phyloP scores from a whole-genome alignment of 2,797 vertebrate genomes.

The Arnoldichthys spilopterus region DNA sequence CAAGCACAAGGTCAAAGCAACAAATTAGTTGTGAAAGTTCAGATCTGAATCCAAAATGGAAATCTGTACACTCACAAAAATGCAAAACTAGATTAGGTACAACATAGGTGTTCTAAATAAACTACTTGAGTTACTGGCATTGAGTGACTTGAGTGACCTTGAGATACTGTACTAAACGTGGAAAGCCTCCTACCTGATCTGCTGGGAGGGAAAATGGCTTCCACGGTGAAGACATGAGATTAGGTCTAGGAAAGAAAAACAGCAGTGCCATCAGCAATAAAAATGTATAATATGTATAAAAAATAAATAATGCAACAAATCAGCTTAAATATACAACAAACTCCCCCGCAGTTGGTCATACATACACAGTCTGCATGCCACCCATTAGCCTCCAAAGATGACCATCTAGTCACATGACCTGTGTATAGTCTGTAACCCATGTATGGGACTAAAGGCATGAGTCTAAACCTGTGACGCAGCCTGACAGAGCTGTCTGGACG shows the following conservation, averaged over 20 bases:
- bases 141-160: too few relatives aligned
- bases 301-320: conserved; percentile 14
- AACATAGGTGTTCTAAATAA: not conserved
- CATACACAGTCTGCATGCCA: conserved; percentile 41
- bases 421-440: conserved; percentile 46
- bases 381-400: conserved; percentile 13
- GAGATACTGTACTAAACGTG: not conserved
- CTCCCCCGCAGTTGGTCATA: conserved; percentile 40
- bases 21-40: too few relatives aligned
- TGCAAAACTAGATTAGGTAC: not conserved
- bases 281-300: too few relatives aligned
- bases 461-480: conserved; percentile 63
- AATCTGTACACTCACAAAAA: too few relatives aligned
- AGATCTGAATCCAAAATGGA: too few relatives aligned
- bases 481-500: conserved; percentile 63
- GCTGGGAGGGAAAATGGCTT: conserved; percentile 78
- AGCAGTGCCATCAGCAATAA: not conserved
- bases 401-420: not conserved
- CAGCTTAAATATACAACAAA: conserved; percentile 27
- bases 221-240: conserved; percentile 86
- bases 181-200: conserved; percentile 75
- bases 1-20: too few relatives aligned
- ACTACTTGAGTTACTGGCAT: too few relatives aligned
- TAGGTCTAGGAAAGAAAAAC: conserved; percentile 74
- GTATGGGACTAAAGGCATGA: conserved; percentile 46